Evolutionary conservation across 1,140 invertebrate species (phyloP).

Genomic region (Bombyx mandarina): DNA sequence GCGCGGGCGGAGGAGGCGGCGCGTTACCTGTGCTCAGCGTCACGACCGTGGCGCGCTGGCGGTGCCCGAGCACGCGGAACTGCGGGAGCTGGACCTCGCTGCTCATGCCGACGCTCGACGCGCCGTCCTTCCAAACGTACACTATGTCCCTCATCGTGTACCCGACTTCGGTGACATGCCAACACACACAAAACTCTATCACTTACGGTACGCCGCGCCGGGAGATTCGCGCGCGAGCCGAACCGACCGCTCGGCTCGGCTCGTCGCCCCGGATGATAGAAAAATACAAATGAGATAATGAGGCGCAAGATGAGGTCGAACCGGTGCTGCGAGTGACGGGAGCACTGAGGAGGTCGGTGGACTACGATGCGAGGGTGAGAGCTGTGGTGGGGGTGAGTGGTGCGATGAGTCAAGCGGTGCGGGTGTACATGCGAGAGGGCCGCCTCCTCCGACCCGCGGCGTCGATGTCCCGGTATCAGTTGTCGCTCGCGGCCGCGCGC

Average conservation of each 20-base stretch:
- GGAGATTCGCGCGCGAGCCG: slow-evolving; percentile 34
- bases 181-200: slow-evolving; percentile 73
- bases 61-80: slow-evolving; percentile 94
- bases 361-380: slow-evolving; percentile 2
- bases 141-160: slow-evolving; percentile 98
- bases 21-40: slow-evolving; percentile 91
- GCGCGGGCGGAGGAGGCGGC: slow-evolving; percentile 51
- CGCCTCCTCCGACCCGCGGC: slow-evolving; percentile 13
- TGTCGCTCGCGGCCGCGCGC: slow-evolving; percentile 24
- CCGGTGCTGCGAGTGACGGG: slow-evolving; percentile 8
- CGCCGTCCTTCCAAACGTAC: slow-evolving; percentile 94
- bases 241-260: slow-evolving; percentile 50
- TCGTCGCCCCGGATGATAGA: slow-evolving; percentile 51
- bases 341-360: background rate
- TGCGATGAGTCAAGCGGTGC: slow-evolving; percentile 16
- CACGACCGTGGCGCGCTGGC: slow-evolving; percentile 91
- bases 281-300: slow-evolving; percentile 49
- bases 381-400: slow-evolving; percentile 6
- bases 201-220: slow-evolving; percentile 62
- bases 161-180: slow-evolving; percentile 83
- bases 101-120: slow-evolving; percentile 91
- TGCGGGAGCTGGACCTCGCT: slow-evolving; percentile 93
- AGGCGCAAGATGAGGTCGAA: slow-evolving; percentile 4
- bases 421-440: slow-evolving; percentile 10
- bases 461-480: slow-evolving; percentile 21